These are phyloP conservation scores for Recurvirostra avosetta DNA, from an alignment of 2,113 vertebrate species.

Conservation along the genomic window DNA sequence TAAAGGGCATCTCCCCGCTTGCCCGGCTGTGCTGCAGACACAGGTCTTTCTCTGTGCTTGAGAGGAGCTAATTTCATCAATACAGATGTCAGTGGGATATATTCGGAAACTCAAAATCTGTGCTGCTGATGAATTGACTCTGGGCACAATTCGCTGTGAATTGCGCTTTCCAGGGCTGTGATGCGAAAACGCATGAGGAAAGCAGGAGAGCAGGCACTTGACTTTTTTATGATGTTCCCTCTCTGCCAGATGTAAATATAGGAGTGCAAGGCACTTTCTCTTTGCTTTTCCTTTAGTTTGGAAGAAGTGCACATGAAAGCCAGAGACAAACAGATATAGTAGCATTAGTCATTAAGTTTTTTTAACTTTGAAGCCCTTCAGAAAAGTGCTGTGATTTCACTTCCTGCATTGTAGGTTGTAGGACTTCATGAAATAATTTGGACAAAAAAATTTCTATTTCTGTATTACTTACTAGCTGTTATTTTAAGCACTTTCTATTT, in stretches of 20 bases:
- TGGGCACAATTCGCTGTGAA: conserved; percentile 8
- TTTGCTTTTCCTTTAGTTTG: conserved; percentile 37
- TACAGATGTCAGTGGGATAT: not conserved
- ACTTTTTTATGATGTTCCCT: conserved; percentile 14
- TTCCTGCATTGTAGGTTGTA: not conserved
- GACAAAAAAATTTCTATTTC: not conserved
- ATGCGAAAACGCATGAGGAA: not conserved
- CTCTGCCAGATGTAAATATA: conserved; percentile 34
- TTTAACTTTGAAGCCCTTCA: not conserved
- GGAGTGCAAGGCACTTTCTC: not conserved
- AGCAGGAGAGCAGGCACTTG: not conserved
- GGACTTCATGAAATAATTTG: not conserved
- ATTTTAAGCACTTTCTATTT: not conserved
- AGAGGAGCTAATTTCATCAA: not conserved
- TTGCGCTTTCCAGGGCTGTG: conserved; percentile 16
- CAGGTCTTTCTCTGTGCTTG: not conserved
- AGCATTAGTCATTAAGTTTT: not conserved
- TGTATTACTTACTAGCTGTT: not conserved
- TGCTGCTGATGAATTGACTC: not conserved
- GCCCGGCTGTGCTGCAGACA: not conserved
- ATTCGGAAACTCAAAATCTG: not conserved
- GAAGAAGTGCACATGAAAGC: conserved; percentile 2
- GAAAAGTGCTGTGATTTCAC: not conserved
- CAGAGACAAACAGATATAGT: not conserved
- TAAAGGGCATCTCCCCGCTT: accelerated